A percentile compares a stretch with the other conserved stretches of the same genome.
phyloP scores from a whole-genome alignment of 2,888 invertebrate species.

The Melanophora roralis region DNA sequence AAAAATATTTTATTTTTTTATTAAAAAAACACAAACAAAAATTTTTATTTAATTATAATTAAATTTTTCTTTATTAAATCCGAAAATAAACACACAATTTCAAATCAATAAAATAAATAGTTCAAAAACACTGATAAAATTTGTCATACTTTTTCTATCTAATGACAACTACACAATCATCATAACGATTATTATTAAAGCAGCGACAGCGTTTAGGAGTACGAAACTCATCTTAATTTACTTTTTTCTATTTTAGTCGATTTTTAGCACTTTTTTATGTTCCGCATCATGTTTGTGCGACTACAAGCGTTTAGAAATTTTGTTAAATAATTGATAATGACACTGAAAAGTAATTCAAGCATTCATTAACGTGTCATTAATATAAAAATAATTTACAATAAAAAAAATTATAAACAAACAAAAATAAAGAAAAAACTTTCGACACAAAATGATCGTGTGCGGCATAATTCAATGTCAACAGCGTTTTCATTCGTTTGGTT shows the following conservation, averaged over 20 bases:
- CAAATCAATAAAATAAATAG: background rate
- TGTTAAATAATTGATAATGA: slow-evolving; percentile 47
- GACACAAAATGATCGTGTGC: background rate
- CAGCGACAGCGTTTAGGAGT: background rate
- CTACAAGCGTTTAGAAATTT: background rate
- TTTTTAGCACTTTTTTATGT: slow-evolving; percentile 3
- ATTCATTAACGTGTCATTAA: slow-evolving; percentile 40
- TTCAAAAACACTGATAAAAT: background rate
- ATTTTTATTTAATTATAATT: background rate
- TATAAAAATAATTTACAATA: background rate
- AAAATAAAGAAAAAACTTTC: background rate
- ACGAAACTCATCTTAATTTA: background rate
- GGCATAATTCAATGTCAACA: too few relatives aligned
- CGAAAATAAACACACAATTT: background rate
- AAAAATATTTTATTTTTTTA: background rate
- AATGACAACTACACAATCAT: background rate
- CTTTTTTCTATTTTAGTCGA: background rate
- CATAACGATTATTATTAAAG: too few relatives aligned
- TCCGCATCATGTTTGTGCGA: background rate
- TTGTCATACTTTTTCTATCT: background rate
- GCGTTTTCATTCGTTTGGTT: too few relatives aligned
- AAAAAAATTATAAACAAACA: background rate
- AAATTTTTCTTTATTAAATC: background rate
- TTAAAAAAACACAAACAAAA: background rate
- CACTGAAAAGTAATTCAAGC: slow-evolving; percentile 43